phyloP scores from a whole-genome alignment of 1,140 invertebrate genomes.

The Ceratitis capitata region DNA sequence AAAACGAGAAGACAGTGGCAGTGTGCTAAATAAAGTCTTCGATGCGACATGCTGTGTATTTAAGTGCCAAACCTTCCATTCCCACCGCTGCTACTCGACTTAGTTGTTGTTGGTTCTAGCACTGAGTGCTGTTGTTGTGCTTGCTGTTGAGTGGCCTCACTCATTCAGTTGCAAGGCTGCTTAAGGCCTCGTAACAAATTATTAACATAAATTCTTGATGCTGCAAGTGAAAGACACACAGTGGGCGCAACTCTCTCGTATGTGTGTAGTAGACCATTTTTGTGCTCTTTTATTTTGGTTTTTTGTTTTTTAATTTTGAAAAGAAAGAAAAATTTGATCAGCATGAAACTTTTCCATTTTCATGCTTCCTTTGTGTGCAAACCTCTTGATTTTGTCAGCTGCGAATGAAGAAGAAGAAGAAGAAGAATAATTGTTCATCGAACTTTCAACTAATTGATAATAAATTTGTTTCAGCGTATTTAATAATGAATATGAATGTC shows the following conservation, averaged over 20 bases:
- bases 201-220: constrained; percentile 17
- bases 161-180: background rate
- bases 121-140: background rate
- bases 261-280: background rate
- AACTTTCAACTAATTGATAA: background rate
- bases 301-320: background rate
- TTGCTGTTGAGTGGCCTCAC: background rate
- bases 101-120: too few relatives aligned
- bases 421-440: background rate
- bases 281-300: too few relatives aligned
- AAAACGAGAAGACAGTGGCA: background rate
- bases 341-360: background rate
- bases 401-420: background rate
- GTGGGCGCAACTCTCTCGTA: background rate
- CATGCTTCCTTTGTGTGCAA: background rate
- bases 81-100: background rate
- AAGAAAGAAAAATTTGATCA: background rate
- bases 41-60: background rate
- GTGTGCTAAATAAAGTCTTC: background rate
- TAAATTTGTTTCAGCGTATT: background rate
- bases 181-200: constrained; percentile 5
- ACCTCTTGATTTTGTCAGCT: background rate
- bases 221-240: background rate
- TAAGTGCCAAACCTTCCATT: background rate
- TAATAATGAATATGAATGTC: background rate